Conservation (phyloP, 2,888 invertebrate genomes). For the Temnothorax unifasciatus region DNA sequence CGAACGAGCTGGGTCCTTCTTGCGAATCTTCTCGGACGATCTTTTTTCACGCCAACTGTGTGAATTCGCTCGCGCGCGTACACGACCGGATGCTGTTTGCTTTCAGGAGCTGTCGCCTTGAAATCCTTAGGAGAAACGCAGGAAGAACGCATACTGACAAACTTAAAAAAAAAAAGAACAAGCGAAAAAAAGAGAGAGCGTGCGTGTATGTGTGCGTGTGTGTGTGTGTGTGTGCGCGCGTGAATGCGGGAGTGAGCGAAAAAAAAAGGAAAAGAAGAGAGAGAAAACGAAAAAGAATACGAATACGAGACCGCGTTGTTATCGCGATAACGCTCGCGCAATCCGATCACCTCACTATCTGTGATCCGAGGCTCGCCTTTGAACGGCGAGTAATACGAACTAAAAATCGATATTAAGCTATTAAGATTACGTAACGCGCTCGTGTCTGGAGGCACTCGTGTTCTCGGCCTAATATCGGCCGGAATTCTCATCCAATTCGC, state of each 20-base stretch:
- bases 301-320: slow-evolving; percentile 63
- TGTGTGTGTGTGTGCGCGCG: slow-evolving; percentile 19
- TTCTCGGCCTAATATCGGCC: slow-evolving; percentile 34
- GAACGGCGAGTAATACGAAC: slow-evolving; percentile 84
- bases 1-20: slow-evolving; percentile 5
- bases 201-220: background rate
- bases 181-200: slow-evolving; percentile 5
- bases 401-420: slow-evolving; percentile 84
- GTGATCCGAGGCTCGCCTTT: slow-evolving; percentile 84
- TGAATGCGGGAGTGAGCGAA: slow-evolving; percentile 18
- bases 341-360: slow-evolving; percentile 86
- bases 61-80: slow-evolving; percentile 78
- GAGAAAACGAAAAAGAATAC: slow-evolving; percentile 61
- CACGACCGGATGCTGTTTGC: slow-evolving; percentile 83
- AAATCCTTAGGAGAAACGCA: slow-evolving; percentile 84
- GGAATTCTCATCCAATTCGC: background rate
- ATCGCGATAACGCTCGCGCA: slow-evolving; percentile 81
- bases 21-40: slow-evolving; percentile 40
- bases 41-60: slow-evolving; percentile 60
- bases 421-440: slow-evolving; percentile 79
- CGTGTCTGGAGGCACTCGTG: slow-evolving; percentile 72
- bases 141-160: slow-evolving; percentile 69
- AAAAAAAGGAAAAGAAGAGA: slow-evolving; percentile 25
- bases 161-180: slow-evolving; percentile 45
- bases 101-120: slow-evolving; percentile 87